Evolutionary conservation across 64 coral and sea anemone genomes (phyloP).

Genomic region (Cladopsammia gracilis): DNA sequence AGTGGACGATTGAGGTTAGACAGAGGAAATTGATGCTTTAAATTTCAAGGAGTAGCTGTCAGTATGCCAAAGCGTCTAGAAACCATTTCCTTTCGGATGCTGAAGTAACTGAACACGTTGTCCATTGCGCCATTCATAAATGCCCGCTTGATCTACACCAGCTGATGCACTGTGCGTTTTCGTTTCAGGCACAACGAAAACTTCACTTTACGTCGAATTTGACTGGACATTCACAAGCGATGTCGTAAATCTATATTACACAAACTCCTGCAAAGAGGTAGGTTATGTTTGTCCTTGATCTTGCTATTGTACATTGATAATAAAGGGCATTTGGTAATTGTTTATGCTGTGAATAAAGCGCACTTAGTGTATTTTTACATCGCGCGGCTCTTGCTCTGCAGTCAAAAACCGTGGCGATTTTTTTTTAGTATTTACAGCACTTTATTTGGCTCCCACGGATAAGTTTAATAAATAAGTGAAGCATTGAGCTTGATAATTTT

Average conservation of each 20-base stretch:
- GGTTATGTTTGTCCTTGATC: background rate
- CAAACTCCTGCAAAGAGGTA: background rate
- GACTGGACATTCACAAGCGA: too few relatives aligned
- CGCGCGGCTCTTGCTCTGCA: background rate
- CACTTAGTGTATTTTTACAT: background rate
- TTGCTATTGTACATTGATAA: conserved; percentile 5
- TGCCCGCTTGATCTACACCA: background rate
- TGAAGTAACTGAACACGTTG: background rate
- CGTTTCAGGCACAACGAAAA: background rate
- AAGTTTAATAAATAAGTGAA: too few relatives aligned
- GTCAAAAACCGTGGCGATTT: background rate
- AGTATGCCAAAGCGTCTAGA: background rate
- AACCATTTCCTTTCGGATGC: background rate
- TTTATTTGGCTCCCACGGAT: background rate
- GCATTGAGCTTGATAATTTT: background rate
- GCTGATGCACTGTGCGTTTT: background rate
- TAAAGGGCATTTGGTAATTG: conserved; percentile 19
- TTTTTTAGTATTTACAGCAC: background rate
- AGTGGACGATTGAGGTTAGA: background rate
- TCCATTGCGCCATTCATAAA: background rate
- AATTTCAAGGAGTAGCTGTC: background rate
- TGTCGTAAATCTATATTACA: too few relatives aligned
- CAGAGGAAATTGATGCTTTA: background rate
- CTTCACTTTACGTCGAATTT: background rate
- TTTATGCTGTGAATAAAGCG: background rate